Evolutionary conservation across 2,888 invertebrate genomes (phyloP).

Genomic region (Cephus sareptanus): DNA sequence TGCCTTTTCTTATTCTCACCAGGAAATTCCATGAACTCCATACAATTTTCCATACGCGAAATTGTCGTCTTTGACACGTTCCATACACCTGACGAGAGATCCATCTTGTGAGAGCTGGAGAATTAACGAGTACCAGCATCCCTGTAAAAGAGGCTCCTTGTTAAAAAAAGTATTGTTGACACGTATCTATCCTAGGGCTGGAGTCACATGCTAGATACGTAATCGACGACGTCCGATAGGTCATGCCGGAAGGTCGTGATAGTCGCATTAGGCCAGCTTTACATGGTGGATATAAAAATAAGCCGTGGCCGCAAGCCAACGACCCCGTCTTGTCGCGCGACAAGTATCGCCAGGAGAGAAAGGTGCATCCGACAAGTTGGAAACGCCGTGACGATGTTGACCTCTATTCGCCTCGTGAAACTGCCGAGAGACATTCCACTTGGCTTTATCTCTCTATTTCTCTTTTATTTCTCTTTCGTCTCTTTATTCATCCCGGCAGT

Average conservation of each 20-base stretch:
- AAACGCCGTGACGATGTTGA: constrained; percentile 35
- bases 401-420: constrained; percentile 41
- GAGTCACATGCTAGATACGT: not conserved
- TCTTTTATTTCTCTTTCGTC: not conserved
- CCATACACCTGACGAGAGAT: not conserved
- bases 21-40: not conserved
- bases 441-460: constrained; percentile 5
- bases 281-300: not conserved
- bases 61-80: not conserved
- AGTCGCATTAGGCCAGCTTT: constrained; percentile 11
- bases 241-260: constrained; percentile 14
- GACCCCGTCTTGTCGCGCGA: constrained; percentile 37
- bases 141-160: not conserved
- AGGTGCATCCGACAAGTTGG: constrained; percentile 39
- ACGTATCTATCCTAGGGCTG: not conserved
- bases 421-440: constrained; percentile 15
- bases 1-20: not conserved
- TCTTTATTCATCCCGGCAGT: not conserved
- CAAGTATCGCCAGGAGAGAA: constrained; percentile 33
- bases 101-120: not conserved
- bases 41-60: not conserved
- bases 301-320: constrained; percentile 29
- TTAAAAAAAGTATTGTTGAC: not conserved
- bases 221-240: not conserved
- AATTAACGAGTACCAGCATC: not conserved